phyloP scores from a whole-genome alignment of 2,113 vertebrate genomes.

The Pelmatolapia mariae region DNA sequence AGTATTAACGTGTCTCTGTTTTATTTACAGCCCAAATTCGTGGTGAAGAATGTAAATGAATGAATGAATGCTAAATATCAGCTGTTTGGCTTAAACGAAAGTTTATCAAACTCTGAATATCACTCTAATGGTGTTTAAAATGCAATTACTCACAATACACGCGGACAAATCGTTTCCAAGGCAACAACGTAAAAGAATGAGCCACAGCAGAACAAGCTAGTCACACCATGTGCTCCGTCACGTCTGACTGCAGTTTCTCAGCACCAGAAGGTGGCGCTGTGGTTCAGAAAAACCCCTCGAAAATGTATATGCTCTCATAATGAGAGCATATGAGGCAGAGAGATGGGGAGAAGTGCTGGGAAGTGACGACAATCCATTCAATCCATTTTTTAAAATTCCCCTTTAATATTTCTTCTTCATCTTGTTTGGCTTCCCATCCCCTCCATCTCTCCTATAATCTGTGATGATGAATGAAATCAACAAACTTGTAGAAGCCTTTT shows the following conservation, averaged over 20 bases:
- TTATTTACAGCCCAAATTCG: background rate
- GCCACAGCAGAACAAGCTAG: background rate
- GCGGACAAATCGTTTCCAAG: background rate
- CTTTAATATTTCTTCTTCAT: background rate
- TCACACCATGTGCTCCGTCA: background rate
- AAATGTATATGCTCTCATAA: background rate
- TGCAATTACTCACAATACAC: background rate
- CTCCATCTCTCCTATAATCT: background rate
- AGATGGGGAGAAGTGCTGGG: background rate
- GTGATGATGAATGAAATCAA: constrained; percentile 18
- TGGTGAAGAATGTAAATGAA: background rate
- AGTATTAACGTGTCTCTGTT: background rate
- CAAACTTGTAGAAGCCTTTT: background rate
- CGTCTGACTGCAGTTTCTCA: background rate
- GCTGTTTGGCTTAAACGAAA: background rate
- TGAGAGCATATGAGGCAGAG: background rate
- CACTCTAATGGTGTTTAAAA: background rate
- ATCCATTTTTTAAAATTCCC: background rate
- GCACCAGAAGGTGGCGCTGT: background rate
- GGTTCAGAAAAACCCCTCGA: background rate
- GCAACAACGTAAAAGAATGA: background rate
- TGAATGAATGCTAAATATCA: background rate
- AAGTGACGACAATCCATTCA: background rate
- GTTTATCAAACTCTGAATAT: background rate
- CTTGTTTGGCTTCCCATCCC: background rate